Percentiles rank a stretch among this genome's conserved stretches.
Conservation (phyloP, 2,113 vertebrate species). For the Sinocyclocheilus grahami region DNA sequence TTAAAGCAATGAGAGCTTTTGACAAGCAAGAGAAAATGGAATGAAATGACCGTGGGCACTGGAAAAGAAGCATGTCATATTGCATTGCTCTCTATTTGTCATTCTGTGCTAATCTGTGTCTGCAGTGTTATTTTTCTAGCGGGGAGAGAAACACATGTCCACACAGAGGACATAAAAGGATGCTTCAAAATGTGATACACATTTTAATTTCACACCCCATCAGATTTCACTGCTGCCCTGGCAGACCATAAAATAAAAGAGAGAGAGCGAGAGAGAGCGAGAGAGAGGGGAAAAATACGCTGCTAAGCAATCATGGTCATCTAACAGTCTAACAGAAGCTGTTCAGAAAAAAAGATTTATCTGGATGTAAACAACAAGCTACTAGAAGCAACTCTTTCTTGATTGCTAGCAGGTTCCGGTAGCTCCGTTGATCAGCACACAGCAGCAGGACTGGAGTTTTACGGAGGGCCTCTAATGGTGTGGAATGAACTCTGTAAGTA, state of each 20-base stretch:
- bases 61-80: not conserved
- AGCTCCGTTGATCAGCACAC: not conserved
- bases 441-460: not conserved
- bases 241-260: conserved; percentile 71
- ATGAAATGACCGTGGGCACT: not conserved
- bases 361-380: not conserved
- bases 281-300: not conserved
- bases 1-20: not conserved
- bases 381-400: not conserved
- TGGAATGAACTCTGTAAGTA: not conserved
- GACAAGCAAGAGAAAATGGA: not conserved
- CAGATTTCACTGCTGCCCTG: conserved; percentile 82
- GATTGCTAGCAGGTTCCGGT: not conserved
- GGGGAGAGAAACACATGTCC: not conserved
- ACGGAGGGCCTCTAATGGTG: not conserved
- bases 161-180: conserved; percentile 78
- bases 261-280: not conserved
- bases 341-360: not conserved
- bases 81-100: conserved; percentile 64
- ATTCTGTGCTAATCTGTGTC: conserved; percentile 67
- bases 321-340: too few species aligned
- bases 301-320: too few species aligned
- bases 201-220: conserved; percentile 91
- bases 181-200: conserved; percentile 86
- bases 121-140: conserved; percentile 43